A percentile compares a stretch with the other conserved stretches of the same genome.
phyloP scores from a whole-genome alignment of 2,888 invertebrate species.

The Caenorhabditis sp. region DNA sequence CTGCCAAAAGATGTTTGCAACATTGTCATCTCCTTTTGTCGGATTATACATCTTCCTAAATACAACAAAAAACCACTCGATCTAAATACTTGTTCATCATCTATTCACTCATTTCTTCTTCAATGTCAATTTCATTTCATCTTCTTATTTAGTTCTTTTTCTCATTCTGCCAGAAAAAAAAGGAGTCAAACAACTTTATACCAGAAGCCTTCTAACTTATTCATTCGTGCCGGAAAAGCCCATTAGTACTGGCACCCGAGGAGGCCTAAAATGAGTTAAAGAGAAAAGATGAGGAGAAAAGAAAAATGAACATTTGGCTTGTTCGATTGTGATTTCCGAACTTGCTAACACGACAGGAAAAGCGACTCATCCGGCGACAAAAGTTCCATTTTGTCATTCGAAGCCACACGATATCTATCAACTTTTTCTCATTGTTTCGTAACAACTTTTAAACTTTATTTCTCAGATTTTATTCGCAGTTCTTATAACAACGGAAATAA shows the following conservation, averaged over 20 bases:
- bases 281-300: background rate
- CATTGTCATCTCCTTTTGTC: background rate
- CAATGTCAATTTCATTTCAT: background rate
- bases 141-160: background rate
- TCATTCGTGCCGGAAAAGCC: background rate
- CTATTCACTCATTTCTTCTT: background rate
- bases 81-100: background rate
- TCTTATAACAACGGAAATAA: too few species aligned
- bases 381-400: constrained; percentile 23
- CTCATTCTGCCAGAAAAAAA: background rate
- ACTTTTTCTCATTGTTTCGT: constrained; percentile 19
- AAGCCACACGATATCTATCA: background rate
- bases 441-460: constrained; percentile 20
- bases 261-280: background rate
- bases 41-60: background rate
- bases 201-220: background rate
- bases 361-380: constrained; percentile 34
- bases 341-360: constrained; percentile 39
- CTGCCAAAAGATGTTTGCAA: background rate
- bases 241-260: background rate
- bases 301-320: background rate
- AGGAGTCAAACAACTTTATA: background rate
- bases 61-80: background rate
- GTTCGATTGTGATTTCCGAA: constrained; percentile 33
- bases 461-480: too few species aligned